A percentile compares a stretch with the other conserved stretches of the same genome.
These are phyloP conservation scores for Manduca sexta DNA, from an alignment of 1,140 invertebrate species.

Conservation along the genomic window DNA sequence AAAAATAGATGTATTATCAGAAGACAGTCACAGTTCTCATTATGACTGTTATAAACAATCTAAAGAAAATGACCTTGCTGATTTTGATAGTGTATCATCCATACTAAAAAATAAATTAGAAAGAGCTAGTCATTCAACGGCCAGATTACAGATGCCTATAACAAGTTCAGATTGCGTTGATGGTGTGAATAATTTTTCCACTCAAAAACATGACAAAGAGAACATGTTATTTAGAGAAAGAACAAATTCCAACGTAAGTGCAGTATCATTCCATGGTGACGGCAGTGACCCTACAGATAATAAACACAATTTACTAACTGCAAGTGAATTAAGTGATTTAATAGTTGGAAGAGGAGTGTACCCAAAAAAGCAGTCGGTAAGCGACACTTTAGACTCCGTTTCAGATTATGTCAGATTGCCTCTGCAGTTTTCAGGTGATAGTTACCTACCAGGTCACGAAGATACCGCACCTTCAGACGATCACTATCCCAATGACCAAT, in stretches of 20 bases:
- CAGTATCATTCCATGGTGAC: slow-evolving; percentile 86
- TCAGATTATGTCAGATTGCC: slow-evolving; percentile 91
- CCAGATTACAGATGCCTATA: slow-evolving; percentile 30
- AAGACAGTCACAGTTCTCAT: slow-evolving; percentile 63
- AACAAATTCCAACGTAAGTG: slow-evolving; percentile 84
- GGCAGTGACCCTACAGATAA: slow-evolving; percentile 88
- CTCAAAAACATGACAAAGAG: slow-evolving; percentile 38
- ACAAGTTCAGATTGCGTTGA: slow-evolving; percentile 70
- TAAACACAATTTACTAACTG: slow-evolving; percentile 82
- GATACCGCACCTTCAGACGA: slow-evolving; percentile 71
- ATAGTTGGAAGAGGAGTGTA: slow-evolving; percentile 85
- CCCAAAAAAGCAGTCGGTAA: slow-evolving; percentile 85
- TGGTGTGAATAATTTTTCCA: slow-evolving; percentile 42
- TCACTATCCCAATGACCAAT: slow-evolving; percentile 65
- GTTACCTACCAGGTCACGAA: slow-evolving; percentile 72
- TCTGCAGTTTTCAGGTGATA: slow-evolving; percentile 75
- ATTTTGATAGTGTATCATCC: slow-evolving; percentile 65
- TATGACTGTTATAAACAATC: slow-evolving; percentile 70
- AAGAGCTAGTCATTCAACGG: slow-evolving; percentile 33
- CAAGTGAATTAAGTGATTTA: slow-evolving; percentile 85
- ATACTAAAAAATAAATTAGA: slow-evolving; percentile 63
- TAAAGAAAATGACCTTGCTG: slow-evolving; percentile 62
- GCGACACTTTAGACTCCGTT: slow-evolving; percentile 88
- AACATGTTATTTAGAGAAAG: slow-evolving; percentile 73
- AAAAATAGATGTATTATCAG: slow-evolving; percentile 50